Base-by-base conservation (phyloP, 1,140 invertebrate genomes). In the Drosophila kurseongensis region DNA sequence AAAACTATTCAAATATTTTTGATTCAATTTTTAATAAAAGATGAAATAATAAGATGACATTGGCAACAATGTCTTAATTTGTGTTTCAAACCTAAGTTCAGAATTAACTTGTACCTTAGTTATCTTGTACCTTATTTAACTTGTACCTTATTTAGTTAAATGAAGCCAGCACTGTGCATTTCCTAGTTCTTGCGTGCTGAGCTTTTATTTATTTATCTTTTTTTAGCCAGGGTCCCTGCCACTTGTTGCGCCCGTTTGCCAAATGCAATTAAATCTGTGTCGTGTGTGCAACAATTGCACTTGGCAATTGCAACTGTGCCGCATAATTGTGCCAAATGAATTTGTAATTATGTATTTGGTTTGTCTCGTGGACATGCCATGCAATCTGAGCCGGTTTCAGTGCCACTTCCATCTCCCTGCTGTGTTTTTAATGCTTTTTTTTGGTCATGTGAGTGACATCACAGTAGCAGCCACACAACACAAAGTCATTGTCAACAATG, bases 241-340 rank as follows among this genome's bases (percentile, higher is more conserved):
- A 84, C 80, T 83, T 84, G 80, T 63, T 84, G 79, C 79, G 72
- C 75, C 74, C 76, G 80, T 78, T 85, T 82, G 83, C 75, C 82
- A 86, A 88, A 88, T 88, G 83, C 83, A 88, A 86, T 86, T 86
- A 86, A 86, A 89, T 86, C 75, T 69, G 72, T 88, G 83, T 83
- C 83, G 83, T 36, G 41, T 36, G 52, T 62, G 60, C 60, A 62
- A 62, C 78, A 67, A 67, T 57, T 50, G 80, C 76, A 65, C 66
- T 66, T 80, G 79, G 63, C 65, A 71, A 77, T 67, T 67, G 83
- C 82, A 82, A 68, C 76, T 84, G 79, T 90, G 85, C 75, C 80
- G 85, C 84, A 89, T 89, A 89, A 89, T 89, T 89, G 84, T 89
- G 80, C 84, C 84, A 89, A 89, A 89, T 89, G 84, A 89, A 89